Evolutionary conservation across 2,797 vertebrate species (phyloP), one percentile per base, ranked within the genome.

Genomic region (Gobionotothen gibberifrons): DNA sequence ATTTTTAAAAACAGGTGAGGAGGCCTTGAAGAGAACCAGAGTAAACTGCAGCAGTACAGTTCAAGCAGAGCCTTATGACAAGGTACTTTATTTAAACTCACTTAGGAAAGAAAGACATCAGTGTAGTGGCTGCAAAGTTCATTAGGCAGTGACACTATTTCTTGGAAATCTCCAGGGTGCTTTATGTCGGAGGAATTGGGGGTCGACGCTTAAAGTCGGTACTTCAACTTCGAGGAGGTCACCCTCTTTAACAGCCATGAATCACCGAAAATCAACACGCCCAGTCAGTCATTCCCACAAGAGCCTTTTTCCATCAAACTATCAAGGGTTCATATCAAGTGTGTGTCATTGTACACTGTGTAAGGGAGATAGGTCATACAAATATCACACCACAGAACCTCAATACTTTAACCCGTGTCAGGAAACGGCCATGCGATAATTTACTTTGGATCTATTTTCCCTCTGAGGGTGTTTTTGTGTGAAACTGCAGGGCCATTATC

Each of bases 91-190:
- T 79, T 81, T 68, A 21, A 86, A 84, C 81, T 62, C 66, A 84
- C 76, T 84, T 81, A 73, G 70, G 72, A 78, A 78, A 89, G 74
- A 87, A 82, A 85, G 81, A 72, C 72, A 71, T 78, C 69, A 78
- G 70, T 84, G 85, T 67, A 49, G 75, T 48, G 82, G 84, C 89
- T 88, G 86, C 81, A 83, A 84, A 89, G 78, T 87, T 90, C 82
- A 81, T 90, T 83, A 87, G 72, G 69, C 51, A 76, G 70, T 55
- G 89, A 89, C 87, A 89, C 69, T 73, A 61, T 79, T 85, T 75
- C 83, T 85, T 74, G 69, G 66, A 84, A 79, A 43, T 76, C 87
- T 82, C 63, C 4, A 59, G 86, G 82, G 82, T 8, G 14, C 77
- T 81, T 72, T 65, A 57, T 32, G 69, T 67, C 16, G 0, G 76